phyloP scores from a whole-genome alignment of 2,797 vertebrate species.

The Scolopax bukidnonensis region DNA sequence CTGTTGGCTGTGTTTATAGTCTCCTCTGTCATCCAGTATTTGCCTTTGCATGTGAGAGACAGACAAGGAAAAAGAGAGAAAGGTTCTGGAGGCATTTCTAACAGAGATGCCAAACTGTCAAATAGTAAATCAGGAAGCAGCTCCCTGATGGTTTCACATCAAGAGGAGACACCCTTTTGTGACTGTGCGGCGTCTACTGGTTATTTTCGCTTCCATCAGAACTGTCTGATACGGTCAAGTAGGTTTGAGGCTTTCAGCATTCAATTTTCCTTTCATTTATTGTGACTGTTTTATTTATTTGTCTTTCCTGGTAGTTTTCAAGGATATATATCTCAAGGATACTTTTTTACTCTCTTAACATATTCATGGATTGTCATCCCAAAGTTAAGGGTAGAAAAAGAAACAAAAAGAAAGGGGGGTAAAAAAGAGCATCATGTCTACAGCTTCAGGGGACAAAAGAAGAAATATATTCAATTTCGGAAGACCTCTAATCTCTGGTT shows the following conservation, averaged over 20 bases:
- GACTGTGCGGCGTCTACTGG: neutral
- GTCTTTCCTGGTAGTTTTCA: slow-evolving; percentile 36
- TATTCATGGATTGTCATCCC: neutral
- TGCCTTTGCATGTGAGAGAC: slow-evolving; percentile 40
- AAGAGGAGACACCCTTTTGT: slow-evolving; percentile 56
- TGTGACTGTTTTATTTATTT: slow-evolving; percentile 56
- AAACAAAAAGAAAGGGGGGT: neutral
- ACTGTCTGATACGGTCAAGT: slow-evolving; percentile 60
- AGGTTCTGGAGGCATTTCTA: slow-evolving; percentile 38
- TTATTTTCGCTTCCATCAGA: slow-evolving; percentile 52
- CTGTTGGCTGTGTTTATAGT: slow-evolving; percentile 51
- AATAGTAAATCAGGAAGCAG: slow-evolving; percentile 25
- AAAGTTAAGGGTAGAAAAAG: slow-evolving; percentile 19
- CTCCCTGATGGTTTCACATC: slow-evolving; percentile 55
- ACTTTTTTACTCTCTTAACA: neutral
- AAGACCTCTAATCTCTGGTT: slow-evolving; percentile 69
- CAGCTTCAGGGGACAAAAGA: slow-evolving; percentile 34
- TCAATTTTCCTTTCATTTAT: slow-evolving; percentile 50
- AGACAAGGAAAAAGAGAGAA: slow-evolving; percentile 36
- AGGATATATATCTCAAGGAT: slow-evolving; percentile 29
- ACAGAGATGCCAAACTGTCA: slow-evolving; percentile 72
- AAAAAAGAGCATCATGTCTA: neutral
- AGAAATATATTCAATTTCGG: slow-evolving; percentile 62
- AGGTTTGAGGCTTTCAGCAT: slow-evolving; percentile 57
- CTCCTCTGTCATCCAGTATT: slow-evolving; percentile 57